Evolutionary conservation across 1,140 invertebrate genomes (phyloP), one percentile per base, ranked within the genome.

Genomic region (Trachelipus rathkii): DNA sequence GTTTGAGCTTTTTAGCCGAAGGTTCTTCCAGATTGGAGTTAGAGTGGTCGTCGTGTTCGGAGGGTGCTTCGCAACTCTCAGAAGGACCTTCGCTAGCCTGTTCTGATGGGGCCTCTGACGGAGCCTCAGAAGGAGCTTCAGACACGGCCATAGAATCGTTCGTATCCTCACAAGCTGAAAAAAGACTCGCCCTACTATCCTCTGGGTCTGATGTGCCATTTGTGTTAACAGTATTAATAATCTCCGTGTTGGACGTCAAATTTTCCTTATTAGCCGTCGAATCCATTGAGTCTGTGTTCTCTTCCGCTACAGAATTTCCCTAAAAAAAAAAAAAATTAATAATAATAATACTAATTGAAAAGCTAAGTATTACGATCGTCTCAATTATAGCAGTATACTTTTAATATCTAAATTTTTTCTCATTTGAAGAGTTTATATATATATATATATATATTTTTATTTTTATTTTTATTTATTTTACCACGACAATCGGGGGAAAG

Each of bases 201-300:
- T 78, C 79, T 19, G 79, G 75, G 66, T 81, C 79, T 24, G 77
- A 78, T 43, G 79, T 81, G 50, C 77, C 79, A 72, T 79, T 79
- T 60, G 79, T 78, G 46, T 81, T 78, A 66, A 75, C 79, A 46
- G 77, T 78, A 33, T 71, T 71, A 60, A 60, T 67, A 53, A 24
- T 19, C 9, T 60, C 73, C 6, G 44, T 67, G 19, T 75, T 75
- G 60, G 53, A 43, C 19, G 73, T 75, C 73, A 75, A 21, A 50
- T 81, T 81, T 70, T 81, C 79, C 67, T 81, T 81, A 44, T 81
- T 81, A 23, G 79, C 79, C 45, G 77, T 73, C 60, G 77, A 78
- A 69, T 81, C 79, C 72, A 78, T 78, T 2, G 79, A 81, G 71
- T 81, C 79, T 46, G 77, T 78, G 77, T 74, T 78, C 71, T 78